These are phyloP conservation scores for Caenorhabditis inopinata DNA, from an alignment of 1,140 invertebrate genomes.

Conservation along the genomic window DNA sequence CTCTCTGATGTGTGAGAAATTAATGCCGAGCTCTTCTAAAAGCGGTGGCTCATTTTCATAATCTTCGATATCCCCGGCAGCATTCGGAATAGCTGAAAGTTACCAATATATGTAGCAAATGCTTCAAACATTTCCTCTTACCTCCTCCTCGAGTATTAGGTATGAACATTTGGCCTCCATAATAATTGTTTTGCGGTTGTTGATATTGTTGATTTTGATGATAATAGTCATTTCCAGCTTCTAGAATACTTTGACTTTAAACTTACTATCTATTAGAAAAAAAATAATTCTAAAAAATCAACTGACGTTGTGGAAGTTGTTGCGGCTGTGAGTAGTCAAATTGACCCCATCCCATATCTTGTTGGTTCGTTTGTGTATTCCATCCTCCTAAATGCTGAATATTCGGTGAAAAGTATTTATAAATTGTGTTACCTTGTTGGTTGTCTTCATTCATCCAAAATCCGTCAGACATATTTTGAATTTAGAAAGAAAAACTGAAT, in stretches of 20 bases:
- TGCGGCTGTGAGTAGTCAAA: constrained; percentile 47
- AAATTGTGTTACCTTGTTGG: not conserved
- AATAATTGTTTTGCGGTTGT: constrained; percentile 36
- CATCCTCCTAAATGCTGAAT: not conserved
- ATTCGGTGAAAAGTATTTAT: not conserved
- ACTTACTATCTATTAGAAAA: not conserved
- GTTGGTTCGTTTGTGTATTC: not conserved
- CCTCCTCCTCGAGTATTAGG: constrained; percentile 19
- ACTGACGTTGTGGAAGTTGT: not conserved
- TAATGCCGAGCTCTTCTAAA: constrained; percentile 82
- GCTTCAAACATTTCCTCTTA: not conserved
- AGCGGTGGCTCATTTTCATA: constrained; percentile 66
- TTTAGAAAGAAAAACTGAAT: not conserved
- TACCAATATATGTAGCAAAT: not conserved
- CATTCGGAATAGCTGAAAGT: not conserved
- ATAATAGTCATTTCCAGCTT: constrained; percentile 37
- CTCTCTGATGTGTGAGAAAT: constrained; percentile 82
- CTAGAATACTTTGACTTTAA: not conserved
- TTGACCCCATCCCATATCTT: constrained; percentile 46
- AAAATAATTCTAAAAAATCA: not conserved
- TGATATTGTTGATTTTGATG: constrained; percentile 38
- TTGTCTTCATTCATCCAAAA: constrained; percentile 28
- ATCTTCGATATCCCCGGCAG: constrained; percentile 51
- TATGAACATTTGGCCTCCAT: constrained; percentile 46
- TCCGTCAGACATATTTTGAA: not conserved